These are phyloP conservation scores for Lanius collurio DNA, from an alignment of 2,113 vertebrate species.

Conservation along the genomic window DNA sequence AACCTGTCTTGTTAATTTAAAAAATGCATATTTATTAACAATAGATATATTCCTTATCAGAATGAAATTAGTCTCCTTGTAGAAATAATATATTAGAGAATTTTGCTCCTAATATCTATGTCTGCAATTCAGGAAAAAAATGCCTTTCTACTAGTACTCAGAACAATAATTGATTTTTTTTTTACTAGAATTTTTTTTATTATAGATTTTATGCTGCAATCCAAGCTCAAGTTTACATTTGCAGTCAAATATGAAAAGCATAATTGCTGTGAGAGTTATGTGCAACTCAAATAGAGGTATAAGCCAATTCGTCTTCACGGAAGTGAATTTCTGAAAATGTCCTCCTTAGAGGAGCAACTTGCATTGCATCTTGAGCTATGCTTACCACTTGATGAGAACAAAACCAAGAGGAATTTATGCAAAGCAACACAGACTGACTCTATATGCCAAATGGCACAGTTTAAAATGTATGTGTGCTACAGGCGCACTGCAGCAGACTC, in stretches of 20 bases:
- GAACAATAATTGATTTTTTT: neutral
- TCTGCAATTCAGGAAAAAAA: neutral
- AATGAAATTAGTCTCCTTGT: neutral
- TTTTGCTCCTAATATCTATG: neutral
- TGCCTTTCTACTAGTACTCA: neutral
- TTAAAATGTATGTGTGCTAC: neutral
- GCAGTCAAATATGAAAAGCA: rapidly evolving
- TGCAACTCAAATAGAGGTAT: neutral
- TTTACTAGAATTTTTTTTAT: neutral
- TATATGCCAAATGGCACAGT: neutral
- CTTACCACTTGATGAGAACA: neutral
- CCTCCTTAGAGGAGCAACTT: neutral
- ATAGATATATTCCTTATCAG: neutral
- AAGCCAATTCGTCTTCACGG: neutral
- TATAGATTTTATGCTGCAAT: neutral
- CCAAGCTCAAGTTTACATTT: neutral
- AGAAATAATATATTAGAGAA: neutral
- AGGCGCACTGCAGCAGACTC: neutral
- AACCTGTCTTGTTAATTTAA: neutral
- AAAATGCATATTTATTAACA: neutral
- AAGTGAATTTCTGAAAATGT: neutral
- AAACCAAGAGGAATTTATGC: neutral
- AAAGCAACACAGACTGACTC: neutral
- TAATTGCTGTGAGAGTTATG: neutral
- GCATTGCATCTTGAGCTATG: neutral